phyloP scores from a whole-genome alignment of 2,113 vertebrate genomes.

The Seriola quinqueradiata region DNA sequence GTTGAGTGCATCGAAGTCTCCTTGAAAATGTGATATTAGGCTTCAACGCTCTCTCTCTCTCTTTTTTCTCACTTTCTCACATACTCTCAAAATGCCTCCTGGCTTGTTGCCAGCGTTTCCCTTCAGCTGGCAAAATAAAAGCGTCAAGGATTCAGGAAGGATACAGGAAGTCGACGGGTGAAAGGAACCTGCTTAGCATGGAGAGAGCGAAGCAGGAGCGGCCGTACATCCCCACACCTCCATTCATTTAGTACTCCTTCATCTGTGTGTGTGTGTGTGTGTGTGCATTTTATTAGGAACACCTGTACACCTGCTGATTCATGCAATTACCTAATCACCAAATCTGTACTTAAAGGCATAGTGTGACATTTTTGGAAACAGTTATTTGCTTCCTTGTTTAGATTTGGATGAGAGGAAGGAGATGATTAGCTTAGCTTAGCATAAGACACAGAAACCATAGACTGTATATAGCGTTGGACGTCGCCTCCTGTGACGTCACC shows the following conservation, averaged over 20 bases:
- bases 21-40: slow-evolving; percentile 38
- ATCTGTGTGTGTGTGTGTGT: slow-evolving; percentile 16
- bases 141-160: slow-evolving; percentile 39
- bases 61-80: background rate
- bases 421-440: background rate
- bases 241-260: slow-evolving; percentile 35
- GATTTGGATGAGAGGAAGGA: background rate
- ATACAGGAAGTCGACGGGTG: slow-evolving; percentile 52
- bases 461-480: too few species aligned
- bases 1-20: slow-evolving; percentile 49
- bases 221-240: slow-evolving; percentile 37
- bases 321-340: background rate
- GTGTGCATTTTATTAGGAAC: slow-evolving; percentile 14
- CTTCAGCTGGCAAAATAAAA: slow-evolving; percentile 51
- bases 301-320: background rate
- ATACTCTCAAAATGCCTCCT: slow-evolving; percentile 50
- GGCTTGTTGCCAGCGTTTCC: slow-evolving; percentile 11
- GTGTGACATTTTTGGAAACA: background rate
- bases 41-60: background rate
- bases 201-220: slow-evolving; percentile 8
- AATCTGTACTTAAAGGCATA: background rate
- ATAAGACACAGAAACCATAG: background rate
- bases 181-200: slow-evolving; percentile 59
- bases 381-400: background rate
- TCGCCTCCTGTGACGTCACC: too few species aligned